phyloP scores from a whole-genome alignment of 2,113 vertebrate species.

The Phalacrocorax carbo region DNA sequence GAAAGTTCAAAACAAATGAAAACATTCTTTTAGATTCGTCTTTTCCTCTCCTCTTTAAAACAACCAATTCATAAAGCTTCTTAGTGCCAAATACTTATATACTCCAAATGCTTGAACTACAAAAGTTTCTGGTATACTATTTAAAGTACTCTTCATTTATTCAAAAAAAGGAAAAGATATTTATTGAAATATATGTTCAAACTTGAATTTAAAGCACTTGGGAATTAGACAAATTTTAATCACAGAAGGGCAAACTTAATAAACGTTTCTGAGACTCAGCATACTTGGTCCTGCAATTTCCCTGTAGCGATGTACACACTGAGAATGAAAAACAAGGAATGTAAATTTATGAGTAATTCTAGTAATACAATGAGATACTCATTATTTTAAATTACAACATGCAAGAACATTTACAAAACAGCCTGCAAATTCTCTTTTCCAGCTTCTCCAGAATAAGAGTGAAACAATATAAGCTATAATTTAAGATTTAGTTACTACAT shows the following conservation, averaged over 20 bases:
- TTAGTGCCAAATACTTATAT: no score
- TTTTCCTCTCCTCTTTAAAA: no score
- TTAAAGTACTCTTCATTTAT: no score
- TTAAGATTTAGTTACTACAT: neutral
- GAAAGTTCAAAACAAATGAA: neutral
- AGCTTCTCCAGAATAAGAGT: neutral
- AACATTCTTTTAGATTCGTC: neutral
- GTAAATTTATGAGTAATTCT: conserved; percentile 8
- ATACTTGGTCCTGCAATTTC: neutral
- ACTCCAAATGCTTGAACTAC: no score
- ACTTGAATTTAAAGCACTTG: neutral
- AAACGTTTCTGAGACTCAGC: neutral
- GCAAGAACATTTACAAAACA: conserved; percentile 6
- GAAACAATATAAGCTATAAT: neutral
- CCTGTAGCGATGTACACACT: neutral
- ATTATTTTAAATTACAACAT: conserved; percentile 33
- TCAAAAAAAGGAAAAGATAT: no score
- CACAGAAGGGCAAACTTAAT: neutral
- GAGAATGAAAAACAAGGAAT: neutral
- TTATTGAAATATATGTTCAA: no score
- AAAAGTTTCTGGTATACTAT: no score
- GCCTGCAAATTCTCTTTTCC: neutral
- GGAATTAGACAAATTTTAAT: conserved; percentile 4
- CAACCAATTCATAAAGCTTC: no score
- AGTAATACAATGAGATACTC: neutral